Conservation (phyloP, 2,797 vertebrate genomes). For the Chiroxiphia lanceolata region DNA sequence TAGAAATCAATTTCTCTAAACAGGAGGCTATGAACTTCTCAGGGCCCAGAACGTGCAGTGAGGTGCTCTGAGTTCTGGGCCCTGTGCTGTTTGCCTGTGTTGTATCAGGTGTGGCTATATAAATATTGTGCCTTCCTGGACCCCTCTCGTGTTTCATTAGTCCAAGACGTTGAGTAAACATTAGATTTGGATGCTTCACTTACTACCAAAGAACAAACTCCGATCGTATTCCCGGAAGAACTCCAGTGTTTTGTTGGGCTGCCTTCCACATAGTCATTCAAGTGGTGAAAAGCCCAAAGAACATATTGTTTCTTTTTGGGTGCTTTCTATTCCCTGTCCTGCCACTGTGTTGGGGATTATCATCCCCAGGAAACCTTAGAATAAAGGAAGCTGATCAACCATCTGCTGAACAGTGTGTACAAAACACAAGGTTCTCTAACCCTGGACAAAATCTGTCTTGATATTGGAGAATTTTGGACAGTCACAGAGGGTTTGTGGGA, state of each 20-base stretch:
- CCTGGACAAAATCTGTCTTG: neutral
- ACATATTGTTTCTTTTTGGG: neutral
- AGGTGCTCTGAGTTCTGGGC: neutral
- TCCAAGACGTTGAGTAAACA: neutral
- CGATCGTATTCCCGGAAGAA: neutral
- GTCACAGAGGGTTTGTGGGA: neutral
- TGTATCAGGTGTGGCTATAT: neutral
- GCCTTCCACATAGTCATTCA: neutral
- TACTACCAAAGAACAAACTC: neutral
- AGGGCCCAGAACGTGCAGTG: rapidly evolving
- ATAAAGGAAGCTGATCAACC: neutral
- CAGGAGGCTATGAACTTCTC: neutral
- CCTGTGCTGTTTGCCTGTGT: neutral
- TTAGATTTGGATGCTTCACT: neutral
- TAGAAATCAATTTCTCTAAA: neutral
- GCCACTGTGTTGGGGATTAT: neutral
- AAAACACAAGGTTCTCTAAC: neutral
- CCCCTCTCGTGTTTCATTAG: neutral
- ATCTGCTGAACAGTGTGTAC: neutral
- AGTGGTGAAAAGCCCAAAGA: neutral
- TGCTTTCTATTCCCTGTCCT: neutral
- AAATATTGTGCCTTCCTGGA: neutral
- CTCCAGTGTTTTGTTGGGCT: slow-evolving; percentile 4
- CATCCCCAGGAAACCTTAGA: neutral
- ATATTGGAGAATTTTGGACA: neutral